phyloP scores from a whole-genome alignment of 1,140 invertebrate species.

The Drosophila parvula region DNA sequence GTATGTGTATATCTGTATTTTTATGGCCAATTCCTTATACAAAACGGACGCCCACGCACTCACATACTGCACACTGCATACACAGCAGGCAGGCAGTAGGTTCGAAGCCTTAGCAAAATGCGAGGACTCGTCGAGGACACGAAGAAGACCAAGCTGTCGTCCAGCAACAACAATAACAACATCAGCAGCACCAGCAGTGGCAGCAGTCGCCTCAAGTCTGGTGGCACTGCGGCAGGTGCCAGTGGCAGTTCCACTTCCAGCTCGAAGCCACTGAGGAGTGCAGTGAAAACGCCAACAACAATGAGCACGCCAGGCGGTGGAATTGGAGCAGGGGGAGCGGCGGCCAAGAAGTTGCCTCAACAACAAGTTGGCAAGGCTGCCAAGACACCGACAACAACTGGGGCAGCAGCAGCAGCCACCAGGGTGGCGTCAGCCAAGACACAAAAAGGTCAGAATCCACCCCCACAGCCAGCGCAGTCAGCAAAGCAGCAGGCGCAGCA shows the following conservation, averaged over 20 bases:
- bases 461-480: constrained; percentile 48
- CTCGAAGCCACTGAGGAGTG: constrained; percentile 53
- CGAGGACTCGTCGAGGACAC: constrained; percentile 78
- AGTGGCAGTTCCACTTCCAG: constrained; percentile 54
- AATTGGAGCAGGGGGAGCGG: constrained; percentile 21
- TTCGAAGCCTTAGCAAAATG: constrained; percentile 62
- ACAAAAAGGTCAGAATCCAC: constrained; percentile 63
- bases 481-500: constrained; percentile 30
- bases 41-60: constrained; percentile 35
- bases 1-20: constrained; percentile 39
- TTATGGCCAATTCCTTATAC: constrained; percentile 38
- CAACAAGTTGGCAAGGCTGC: constrained; percentile 65
- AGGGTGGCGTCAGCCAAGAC: constrained; percentile 42
- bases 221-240: constrained; percentile 12
- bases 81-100: constrained; percentile 3
- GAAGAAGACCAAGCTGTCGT: constrained; percentile 70
- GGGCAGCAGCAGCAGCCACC: constrained; percentile 18
- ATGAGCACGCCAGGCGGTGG: constrained; percentile 36
- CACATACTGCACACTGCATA: constrained; percentile 18
- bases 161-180: constrained; percentile 61
- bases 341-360: constrained; percentile 51
- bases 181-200: constrained; percentile 24
- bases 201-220: constrained; percentile 37
- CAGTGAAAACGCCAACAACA: constrained; percentile 56
- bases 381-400: constrained; percentile 39